These are phyloP conservation scores for Conus ventricosus DNA, from an alignment of 1,140 invertebrate species.

Conservation along the genomic window DNA sequence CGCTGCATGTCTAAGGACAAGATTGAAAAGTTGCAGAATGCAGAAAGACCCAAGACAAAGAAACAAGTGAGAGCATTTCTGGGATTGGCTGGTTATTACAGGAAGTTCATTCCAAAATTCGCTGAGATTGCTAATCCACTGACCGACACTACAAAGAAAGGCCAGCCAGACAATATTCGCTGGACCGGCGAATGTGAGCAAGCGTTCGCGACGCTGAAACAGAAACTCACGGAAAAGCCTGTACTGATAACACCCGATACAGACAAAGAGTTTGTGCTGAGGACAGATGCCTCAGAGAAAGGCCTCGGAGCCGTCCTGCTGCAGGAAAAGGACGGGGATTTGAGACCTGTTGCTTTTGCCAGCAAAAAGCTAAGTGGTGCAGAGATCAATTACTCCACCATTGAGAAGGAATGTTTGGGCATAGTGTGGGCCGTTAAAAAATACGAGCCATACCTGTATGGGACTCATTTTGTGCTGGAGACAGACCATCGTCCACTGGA, in stretches of 20 bases:
- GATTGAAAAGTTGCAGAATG: background rate
- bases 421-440: background rate
- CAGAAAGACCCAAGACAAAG: background rate
- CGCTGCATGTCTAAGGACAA: no score
- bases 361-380: background rate
- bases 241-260: background rate
- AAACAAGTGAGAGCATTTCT: background rate
- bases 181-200: background rate
- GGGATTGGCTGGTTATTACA: background rate
- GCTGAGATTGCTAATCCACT: background rate
- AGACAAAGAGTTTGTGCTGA: background rate
- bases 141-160: background rate
- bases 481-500: background rate
- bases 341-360: background rate
- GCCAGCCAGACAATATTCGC: background rate
- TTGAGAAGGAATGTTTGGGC: background rate
- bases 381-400: background rate
- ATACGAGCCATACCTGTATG: background rate
- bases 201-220: background rate
- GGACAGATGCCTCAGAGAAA: background rate
- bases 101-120: background rate
- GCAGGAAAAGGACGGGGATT: background rate
- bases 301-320: background rate
- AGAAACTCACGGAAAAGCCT: background rate
- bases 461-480: background rate